Base-by-base conservation (phyloP, 2,888 invertebrate genomes). In the Perithous albicinctus region DNA sequence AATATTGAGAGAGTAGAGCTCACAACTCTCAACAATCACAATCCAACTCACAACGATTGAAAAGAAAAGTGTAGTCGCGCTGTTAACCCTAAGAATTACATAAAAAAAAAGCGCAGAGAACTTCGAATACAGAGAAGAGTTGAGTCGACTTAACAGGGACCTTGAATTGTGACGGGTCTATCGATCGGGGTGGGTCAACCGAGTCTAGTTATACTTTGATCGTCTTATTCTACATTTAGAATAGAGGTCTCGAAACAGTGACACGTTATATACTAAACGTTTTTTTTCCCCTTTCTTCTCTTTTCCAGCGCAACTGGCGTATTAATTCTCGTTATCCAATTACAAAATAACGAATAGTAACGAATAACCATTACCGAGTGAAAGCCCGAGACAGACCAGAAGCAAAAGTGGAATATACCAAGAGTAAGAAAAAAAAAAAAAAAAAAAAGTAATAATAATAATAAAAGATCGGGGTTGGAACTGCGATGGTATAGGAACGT, bases 401-500 rank as follows among this genome's bases (percentile, higher is more conserved):
- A 26, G 18, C 8, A 1, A 41, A 18, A 29, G n/a, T 12, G 35
- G 4, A n/a, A 64, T 54, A 54, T 23, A 26, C 12, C 46, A 8
- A 29, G 10, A 10, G 26, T 12, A 23, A 41, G 32, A 63, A 8
- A 3, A 63, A 54, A 41, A n/a, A 51, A 38, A 7, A 38, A 69
- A 15, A 51, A 54, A 64, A 48, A 66, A n/a, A n/a, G n/a, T 12
- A 29, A 67, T 8, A 20, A 76, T 51, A 67, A 66, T 61, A 64
- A 69, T 35, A 51, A 67, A 72, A 82, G 66, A 82, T 75, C 48
- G 78, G 70, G 59, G 76, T 59, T 75, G 64, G 43, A 78, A 66
- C 74, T 59, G 64, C 78, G 78, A 75, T 82, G 78, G 41, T 82
- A 67, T 66, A 41, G 64, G 66, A 78, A 67, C 78, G 82, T 82